Conservation (phyloP, 2,888 invertebrate species). For the Oligia latruncula region DNA sequence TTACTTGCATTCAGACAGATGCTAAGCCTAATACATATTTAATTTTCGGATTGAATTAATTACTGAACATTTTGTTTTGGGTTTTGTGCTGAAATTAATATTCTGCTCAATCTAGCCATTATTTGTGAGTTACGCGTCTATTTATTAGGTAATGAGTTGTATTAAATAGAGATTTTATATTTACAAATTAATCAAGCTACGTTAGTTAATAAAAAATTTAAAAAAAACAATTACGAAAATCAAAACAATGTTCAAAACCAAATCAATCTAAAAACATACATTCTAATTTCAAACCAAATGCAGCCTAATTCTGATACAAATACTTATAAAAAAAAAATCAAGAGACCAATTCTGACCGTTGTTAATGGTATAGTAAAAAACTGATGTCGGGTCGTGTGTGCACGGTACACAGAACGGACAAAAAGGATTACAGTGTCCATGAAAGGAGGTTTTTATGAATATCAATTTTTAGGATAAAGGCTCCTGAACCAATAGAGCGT, state of each 20-base stretch:
- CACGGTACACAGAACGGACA: slow-evolving; percentile 31
- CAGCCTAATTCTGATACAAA: not conserved
- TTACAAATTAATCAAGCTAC: not conserved
- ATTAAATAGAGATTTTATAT: slow-evolving; percentile 4
- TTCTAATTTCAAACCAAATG: slow-evolving; percentile 22
- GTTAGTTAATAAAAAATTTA: not conserved
- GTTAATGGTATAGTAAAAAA: slow-evolving; percentile 19
- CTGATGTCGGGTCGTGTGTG: slow-evolving; percentile 15
- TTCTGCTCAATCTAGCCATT: slow-evolving; percentile 1
- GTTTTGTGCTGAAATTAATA: slow-evolving; percentile 4
- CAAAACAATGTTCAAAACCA: not conserved
- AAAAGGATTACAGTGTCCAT: slow-evolving; percentile 59
- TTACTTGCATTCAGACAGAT: slow-evolving; percentile 42
- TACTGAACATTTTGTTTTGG: slow-evolving; percentile 34
- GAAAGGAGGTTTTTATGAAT: slow-evolving; percentile 63
- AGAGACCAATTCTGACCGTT: not conserved
- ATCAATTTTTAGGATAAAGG: slow-evolving; percentile 59
- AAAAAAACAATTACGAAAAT: not conserved
- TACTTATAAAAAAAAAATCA: not conserved
- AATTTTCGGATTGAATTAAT: slow-evolving; percentile 34
- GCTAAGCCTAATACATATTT: slow-evolving; percentile 42
- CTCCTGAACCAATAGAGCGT: slow-evolving; percentile 69
- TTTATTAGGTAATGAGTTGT: not conserved
- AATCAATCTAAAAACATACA: not conserved
- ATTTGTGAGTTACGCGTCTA: not conserved